phyloP scores from a whole-genome alignment of 2,888 invertebrate genomes.

The Pandemis corylana region DNA sequence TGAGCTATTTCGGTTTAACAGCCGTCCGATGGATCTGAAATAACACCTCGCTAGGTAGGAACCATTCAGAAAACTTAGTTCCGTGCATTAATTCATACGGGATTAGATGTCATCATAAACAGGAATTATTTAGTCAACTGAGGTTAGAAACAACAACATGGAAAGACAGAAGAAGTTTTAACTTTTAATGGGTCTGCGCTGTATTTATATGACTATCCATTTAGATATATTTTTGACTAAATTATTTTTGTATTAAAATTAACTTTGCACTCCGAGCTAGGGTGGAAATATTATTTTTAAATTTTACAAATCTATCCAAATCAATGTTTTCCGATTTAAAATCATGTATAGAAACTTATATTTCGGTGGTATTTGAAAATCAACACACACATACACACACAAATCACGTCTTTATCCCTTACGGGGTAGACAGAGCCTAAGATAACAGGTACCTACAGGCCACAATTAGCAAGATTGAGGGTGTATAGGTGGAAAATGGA shows the following conservation, averaged over 20 bases:
- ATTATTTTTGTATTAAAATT: not conserved
- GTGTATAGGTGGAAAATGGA: no score
- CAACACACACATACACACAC: no score
- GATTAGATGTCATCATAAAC: slow-evolving; percentile 85
- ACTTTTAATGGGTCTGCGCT: slow-evolving; percentile 11
- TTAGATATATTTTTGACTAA: not conserved
- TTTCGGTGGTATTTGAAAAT: not conserved
- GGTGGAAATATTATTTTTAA: no score
- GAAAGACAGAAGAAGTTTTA: slow-evolving; percentile 57
- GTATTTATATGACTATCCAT: not conserved
- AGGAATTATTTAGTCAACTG: slow-evolving; percentile 83
- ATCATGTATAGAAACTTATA: no score
- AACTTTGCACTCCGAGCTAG: not conserved
- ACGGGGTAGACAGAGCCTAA: no score
- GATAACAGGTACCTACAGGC: no score
- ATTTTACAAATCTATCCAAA: no score
- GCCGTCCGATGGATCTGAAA: slow-evolving; percentile 76
- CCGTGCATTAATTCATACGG: slow-evolving; percentile 79
- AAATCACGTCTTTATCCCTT: no score
- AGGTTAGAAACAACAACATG: slow-evolving; percentile 80
- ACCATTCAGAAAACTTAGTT: slow-evolving; percentile 70
- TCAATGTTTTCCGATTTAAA: no score
- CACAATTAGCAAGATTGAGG: no score
- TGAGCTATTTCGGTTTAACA: slow-evolving; percentile 80
- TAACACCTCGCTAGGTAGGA: slow-evolving; percentile 67